Evolutionary conservation across 2,888 invertebrate species (phyloP), one percentile per base, ranked within the genome.

Genomic region (Drosophila ustulata): DNA sequence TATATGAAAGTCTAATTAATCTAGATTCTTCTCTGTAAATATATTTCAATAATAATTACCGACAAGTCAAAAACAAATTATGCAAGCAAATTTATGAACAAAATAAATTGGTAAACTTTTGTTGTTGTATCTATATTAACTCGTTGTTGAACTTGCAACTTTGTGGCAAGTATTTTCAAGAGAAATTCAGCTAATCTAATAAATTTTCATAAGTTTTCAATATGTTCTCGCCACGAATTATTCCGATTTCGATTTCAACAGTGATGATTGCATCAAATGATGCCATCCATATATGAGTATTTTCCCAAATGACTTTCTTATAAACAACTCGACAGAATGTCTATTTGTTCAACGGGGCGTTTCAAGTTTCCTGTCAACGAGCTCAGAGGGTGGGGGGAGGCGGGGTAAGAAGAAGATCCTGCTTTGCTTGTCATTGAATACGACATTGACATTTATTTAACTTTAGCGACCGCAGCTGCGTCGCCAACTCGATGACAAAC

Each of bases 401-500:
- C n/a, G 13, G 13, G 11, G 23, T 18, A 18, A 18, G 18, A 18
- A 18, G 13, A 5, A 4, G 30, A 43, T 25, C 11, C 11, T 34
- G 34, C 57, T 65, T 47, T 51, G 25, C 59, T 46, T 59, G 51
- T 66, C 58, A 66, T 65, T 58, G 11, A 23, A 37, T 43, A 41
- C 59, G 64, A 57, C 57, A 47, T 66, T 56, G 56, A 63, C 62
- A 59, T 37, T 71, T 51, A 64, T 59, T 58, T 23, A 56, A 61
- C 52, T 66, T 61, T n/a, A 53, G 47, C 18, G 52, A 37, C 25
- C 71, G 47, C 66, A 72, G 74, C 67, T 73, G 73, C 63, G 62
- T 51, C 41, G 57, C 53, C 39, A 61, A 71, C 57, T 66, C 52
- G 68, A 68, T 74, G 74, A 68, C 73, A 73, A 74, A 73, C 55